Conservation (phyloP, 92 coral and sea anemone genomes). For the Actinostola sp. region DNA sequence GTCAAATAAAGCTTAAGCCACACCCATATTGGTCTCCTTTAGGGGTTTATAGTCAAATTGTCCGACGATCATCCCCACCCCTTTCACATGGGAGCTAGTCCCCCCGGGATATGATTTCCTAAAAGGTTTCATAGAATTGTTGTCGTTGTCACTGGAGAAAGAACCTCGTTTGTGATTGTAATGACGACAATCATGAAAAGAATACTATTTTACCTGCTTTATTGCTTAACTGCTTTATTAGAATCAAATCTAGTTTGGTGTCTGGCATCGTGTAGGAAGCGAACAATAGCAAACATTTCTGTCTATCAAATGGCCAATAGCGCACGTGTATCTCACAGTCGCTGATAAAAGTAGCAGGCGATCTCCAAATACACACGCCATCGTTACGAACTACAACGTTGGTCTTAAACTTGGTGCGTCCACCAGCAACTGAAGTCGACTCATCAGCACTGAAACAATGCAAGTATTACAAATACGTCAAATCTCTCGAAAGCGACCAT, state of each 20-base stretch:
- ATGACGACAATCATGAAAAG: too few species aligned
- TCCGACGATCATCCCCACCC: too few species aligned
- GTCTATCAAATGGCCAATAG: slow-evolving; percentile 76
- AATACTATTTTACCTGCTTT: slow-evolving; percentile 53
- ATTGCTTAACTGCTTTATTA: background rate
- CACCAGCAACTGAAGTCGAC: slow-evolving; percentile 51
- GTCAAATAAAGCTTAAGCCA: too few species aligned
- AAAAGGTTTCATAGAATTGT: background rate
- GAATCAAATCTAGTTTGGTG: slow-evolving; percentile 17
- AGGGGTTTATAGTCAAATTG: too few species aligned
- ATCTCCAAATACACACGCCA: slow-evolving; percentile 55
- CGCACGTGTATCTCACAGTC: slow-evolving; percentile 52
- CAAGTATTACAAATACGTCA: too few species aligned
- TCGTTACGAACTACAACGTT: slow-evolving; percentile 21
- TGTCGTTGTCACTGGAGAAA: background rate
- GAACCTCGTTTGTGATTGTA: background rate
- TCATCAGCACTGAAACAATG: slow-evolving; percentile 72
- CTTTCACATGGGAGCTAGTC: too few species aligned
- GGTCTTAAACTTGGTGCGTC: slow-evolving; percentile 58
- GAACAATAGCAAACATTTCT: slow-evolving; percentile 50
- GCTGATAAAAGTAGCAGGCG: slow-evolving; percentile 74
- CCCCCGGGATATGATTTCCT: too few species aligned
- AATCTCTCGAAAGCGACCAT: too few species aligned
- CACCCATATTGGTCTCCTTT: too few species aligned
- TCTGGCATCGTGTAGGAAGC: slow-evolving; percentile 47